Conservation (phyloP, 2,888 invertebrate genomes). For the Volucella inanis region DNA sequence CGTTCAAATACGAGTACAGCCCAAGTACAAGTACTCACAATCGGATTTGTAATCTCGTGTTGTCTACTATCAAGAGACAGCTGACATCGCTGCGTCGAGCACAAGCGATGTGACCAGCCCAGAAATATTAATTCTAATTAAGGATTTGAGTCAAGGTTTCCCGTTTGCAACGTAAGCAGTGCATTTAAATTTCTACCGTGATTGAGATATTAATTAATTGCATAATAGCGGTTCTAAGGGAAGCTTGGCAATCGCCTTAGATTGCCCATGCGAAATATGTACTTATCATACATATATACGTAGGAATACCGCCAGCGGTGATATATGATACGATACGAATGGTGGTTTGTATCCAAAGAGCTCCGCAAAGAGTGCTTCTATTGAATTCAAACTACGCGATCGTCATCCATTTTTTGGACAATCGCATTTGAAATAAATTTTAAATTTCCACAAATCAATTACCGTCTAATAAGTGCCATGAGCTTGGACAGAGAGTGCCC, state of each 20-base stretch:
- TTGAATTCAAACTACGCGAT: slow-evolving; percentile 60
- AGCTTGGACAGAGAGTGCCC: slow-evolving; percentile 15
- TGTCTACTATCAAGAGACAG: slow-evolving; percentile 39
- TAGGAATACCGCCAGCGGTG: slow-evolving; percentile 27
- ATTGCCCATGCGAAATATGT: slow-evolving; percentile 31
- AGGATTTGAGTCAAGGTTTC: slow-evolving; percentile 75
- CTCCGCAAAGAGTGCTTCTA: slow-evolving; percentile 51
- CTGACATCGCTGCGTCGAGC: not conserved
- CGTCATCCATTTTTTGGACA: slow-evolving; percentile 61
- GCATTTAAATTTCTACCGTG: slow-evolving; percentile 44
- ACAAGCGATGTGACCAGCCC: slow-evolving; percentile 33
- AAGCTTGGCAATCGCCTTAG: slow-evolving; percentile 36
- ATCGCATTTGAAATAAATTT: slow-evolving; percentile 70
- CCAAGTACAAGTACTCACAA: not conserved
- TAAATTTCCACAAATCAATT: slow-evolving; percentile 71
- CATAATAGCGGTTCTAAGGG: slow-evolving; percentile 50
- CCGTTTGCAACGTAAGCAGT: slow-evolving; percentile 54
- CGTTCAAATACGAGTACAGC: not conserved
- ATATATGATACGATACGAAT: not conserved
- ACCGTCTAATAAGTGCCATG: slow-evolving; percentile 44
- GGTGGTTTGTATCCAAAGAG: not conserved
- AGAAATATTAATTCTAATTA: slow-evolving; percentile 72
- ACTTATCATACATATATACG: not conserved
- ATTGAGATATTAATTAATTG: slow-evolving; percentile 73
- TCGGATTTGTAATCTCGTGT: slow-evolving; percentile 16